Conservation (phyloP, 1,140 invertebrate species). For the Vanessa atalanta region DNA sequence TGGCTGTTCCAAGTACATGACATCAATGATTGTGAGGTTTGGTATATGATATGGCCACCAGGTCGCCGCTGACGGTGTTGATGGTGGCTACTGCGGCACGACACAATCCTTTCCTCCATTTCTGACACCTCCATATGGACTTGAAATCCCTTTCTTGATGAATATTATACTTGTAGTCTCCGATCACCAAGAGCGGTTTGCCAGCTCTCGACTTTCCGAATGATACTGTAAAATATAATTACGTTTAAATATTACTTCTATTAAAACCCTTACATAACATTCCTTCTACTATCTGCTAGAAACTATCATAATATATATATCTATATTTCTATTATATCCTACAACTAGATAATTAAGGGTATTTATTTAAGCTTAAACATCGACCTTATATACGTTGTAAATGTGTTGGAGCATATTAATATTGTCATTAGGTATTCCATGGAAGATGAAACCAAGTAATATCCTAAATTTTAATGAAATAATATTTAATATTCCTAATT, state of each 20-base stretch:
- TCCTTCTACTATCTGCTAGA: neutral
- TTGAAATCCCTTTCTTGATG: constrained; percentile 32
- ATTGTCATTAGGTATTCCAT: too few species aligned
- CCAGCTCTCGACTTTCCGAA: constrained; percentile 23
- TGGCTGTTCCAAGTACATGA: neutral
- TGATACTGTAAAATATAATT: constrained; percentile 22
- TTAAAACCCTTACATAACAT: neutral
- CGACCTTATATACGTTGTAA: too few species aligned
- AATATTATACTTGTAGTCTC: constrained; percentile 33
- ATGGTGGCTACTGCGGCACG: constrained; percentile 33
- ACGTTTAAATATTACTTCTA: neutral
- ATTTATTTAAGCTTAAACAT: too few species aligned
- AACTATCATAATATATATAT: too few species aligned
- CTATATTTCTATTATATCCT: too few species aligned
- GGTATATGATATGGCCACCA: constrained; percentile 19
- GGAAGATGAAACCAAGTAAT: too few species aligned
- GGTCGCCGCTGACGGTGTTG: constrained; percentile 14
- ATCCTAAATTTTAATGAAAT: too few species aligned
- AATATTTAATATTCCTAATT: too few species aligned
- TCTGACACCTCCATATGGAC: constrained; percentile 40
- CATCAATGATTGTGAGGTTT: constrained; percentile 40
- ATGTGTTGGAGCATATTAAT: too few species aligned
- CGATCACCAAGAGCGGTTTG: constrained; percentile 19
- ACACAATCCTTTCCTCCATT: constrained; percentile 36
- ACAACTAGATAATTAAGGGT: too few species aligned